These are phyloP conservation scores for Halictus ligatus DNA, from an alignment of 2,888 invertebrate species.

Conservation along the genomic window DNA sequence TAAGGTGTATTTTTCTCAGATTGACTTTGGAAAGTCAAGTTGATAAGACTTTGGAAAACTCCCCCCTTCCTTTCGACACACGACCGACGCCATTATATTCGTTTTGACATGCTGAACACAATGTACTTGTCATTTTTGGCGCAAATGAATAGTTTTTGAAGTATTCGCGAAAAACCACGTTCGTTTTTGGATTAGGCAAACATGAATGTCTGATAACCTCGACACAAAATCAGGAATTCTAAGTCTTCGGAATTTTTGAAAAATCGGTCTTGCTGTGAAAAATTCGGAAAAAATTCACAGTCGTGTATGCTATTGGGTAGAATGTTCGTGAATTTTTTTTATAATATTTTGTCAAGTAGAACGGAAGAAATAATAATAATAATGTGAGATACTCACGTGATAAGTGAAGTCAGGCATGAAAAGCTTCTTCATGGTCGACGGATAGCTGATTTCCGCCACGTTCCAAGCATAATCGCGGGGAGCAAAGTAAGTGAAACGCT, in stretches of 20 bases:
- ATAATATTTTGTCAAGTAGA: neutral
- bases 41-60: too few relatives aligned
- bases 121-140: too few relatives aligned
- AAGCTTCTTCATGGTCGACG: constrained; percentile 93
- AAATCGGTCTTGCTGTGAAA: neutral
- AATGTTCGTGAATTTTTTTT: neutral
- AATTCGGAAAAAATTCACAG: neutral
- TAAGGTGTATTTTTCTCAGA: too few relatives aligned
- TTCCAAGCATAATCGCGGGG: constrained; percentile 96
- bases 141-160: too few relatives aligned
- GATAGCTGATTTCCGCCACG: constrained; percentile 90
- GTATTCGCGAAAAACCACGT: too few relatives aligned
- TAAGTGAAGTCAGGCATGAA: constrained; percentile 93
- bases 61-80: too few relatives aligned
- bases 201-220: too few relatives aligned
- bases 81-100: too few relatives aligned
- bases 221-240: too few relatives aligned
- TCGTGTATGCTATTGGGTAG: neutral
- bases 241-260: neutral
- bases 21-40: too few relatives aligned
- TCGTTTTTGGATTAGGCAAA: too few relatives aligned
- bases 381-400: constrained; percentile 58
- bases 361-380: neutral
- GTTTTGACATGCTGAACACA: too few relatives aligned
- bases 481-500: constrained; percentile 95